Evolutionary conservation across 2,888 invertebrate species (phyloP).

Genomic region (Chrysomela aeneicollis): DNA sequence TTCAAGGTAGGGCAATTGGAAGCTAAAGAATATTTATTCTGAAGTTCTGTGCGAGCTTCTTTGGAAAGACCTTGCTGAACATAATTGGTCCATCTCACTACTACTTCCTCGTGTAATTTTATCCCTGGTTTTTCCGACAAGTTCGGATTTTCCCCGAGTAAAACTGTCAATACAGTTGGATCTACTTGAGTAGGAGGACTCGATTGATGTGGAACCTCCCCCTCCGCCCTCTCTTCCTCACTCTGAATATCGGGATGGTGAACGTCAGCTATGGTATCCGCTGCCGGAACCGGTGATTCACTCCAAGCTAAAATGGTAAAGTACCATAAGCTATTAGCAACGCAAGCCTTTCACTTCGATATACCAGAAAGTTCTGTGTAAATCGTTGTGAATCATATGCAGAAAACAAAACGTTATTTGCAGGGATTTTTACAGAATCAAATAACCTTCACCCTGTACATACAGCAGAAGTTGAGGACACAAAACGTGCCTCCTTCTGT

Average conservation of each 20-base stretch:
- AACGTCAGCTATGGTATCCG: not conserved
- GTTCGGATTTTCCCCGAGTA: not conserved
- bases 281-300: not conserved
- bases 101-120: not conserved
- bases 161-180: not conserved
- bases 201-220: not conserved
- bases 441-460: too few relatives aligned
- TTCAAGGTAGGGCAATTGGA: not conserved
- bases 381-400: too few relatives aligned
- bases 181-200: not conserved
- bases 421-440: too few relatives aligned
- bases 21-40: not conserved
- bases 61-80: not conserved
- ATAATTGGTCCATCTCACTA: too few relatives aligned
- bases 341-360: too few relatives aligned
- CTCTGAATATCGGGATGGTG: not conserved
- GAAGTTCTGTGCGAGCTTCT: not conserved
- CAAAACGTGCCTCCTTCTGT: too few relatives aligned
- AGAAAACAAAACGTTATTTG: too few relatives aligned
- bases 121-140: not conserved
- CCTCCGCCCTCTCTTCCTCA: not conserved
- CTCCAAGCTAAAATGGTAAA: not conserved
- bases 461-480: too few relatives aligned
- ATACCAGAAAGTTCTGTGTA: too few relatives aligned
- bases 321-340: too few relatives aligned